Percentiles rank a stretch among this genome's conserved stretches.
phyloP scores from a whole-genome alignment of 2,888 invertebrate species.

The Heliconius erato region DNA sequence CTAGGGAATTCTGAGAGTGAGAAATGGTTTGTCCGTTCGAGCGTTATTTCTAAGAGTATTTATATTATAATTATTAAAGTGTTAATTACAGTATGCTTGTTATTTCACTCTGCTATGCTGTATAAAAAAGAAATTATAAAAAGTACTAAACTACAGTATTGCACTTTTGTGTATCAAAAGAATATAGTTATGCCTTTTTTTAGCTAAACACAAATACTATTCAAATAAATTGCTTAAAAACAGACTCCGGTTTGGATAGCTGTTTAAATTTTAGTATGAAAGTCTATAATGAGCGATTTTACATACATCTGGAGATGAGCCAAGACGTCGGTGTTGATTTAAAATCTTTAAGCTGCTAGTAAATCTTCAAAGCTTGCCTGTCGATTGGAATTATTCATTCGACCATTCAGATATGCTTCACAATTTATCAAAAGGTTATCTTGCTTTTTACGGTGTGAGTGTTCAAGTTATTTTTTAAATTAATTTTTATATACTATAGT shows the following conservation, averaged over 20 bases:
- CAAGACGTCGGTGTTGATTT: conserved; percentile 47
- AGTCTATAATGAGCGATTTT: conserved; percentile 41
- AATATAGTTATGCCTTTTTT: neutral
- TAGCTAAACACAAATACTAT: neutral
- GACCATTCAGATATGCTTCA: conserved; percentile 24
- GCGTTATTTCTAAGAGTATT: too few species aligned
- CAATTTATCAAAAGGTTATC: conserved; percentile 22
- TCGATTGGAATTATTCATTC: conserved; percentile 41
- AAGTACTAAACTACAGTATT: too few species aligned
- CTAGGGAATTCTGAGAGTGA: too few species aligned
- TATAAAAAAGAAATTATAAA: too few species aligned
- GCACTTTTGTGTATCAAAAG: too few species aligned
- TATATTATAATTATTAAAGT: too few species aligned
- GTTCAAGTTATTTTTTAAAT: neutral
- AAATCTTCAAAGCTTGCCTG: conserved; percentile 44
- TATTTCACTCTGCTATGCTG: too few species aligned
- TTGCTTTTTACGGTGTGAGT: neutral
- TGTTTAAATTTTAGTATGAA: conserved; percentile 17
- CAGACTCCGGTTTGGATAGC: neutral
- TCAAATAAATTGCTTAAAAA: neutral
- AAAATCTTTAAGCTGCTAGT: conserved; percentile 45
- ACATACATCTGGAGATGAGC: conserved; percentile 44
- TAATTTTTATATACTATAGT: neutral
- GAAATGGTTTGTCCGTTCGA: too few species aligned
- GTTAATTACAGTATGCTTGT: too few species aligned